A percentile compares a stretch with the other conserved stretches of the same genome.
phyloP scores from a whole-genome alignment of 2,113 vertebrate species.

The Leiothrix lutea region DNA sequence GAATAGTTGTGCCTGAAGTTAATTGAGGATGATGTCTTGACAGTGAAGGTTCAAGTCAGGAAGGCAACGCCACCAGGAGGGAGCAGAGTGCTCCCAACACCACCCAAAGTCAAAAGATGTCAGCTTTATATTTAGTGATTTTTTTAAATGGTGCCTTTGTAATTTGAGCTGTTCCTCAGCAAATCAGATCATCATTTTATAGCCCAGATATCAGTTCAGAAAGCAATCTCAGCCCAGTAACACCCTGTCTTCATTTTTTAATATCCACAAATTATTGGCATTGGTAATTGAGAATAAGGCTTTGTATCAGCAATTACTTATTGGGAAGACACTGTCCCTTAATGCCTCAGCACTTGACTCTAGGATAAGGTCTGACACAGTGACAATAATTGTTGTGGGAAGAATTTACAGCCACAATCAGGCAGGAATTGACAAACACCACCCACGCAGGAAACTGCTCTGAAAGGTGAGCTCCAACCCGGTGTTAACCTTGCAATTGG shows the following conservation, averaged over 20 bases:
- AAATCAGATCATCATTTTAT: neutral
- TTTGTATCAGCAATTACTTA: neutral
- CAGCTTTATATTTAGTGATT: neutral
- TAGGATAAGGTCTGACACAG: neutral
- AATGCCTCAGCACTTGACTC: neutral
- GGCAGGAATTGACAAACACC: neutral
- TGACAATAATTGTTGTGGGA: neutral
- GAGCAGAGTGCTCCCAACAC: accelerated
- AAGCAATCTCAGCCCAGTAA: neutral
- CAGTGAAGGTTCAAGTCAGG: neutral
- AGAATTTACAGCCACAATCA: neutral
- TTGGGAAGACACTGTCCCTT: neutral
- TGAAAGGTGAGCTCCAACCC: neutral
- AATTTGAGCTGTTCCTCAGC: neutral
- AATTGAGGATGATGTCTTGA: neutral
- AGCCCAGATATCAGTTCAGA: neutral
- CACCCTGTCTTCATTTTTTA: neutral
- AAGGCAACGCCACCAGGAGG: neutral
- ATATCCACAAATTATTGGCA: neutral
- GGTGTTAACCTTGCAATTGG: neutral
- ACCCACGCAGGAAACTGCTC: neutral
- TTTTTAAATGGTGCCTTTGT: neutral
- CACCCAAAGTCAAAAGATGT: neutral
- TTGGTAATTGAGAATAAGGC: neutral
- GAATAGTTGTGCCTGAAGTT: neutral